Evolutionary conservation across 2,888 invertebrate species (phyloP).

Genomic region (Lasioglossum morio): DNA sequence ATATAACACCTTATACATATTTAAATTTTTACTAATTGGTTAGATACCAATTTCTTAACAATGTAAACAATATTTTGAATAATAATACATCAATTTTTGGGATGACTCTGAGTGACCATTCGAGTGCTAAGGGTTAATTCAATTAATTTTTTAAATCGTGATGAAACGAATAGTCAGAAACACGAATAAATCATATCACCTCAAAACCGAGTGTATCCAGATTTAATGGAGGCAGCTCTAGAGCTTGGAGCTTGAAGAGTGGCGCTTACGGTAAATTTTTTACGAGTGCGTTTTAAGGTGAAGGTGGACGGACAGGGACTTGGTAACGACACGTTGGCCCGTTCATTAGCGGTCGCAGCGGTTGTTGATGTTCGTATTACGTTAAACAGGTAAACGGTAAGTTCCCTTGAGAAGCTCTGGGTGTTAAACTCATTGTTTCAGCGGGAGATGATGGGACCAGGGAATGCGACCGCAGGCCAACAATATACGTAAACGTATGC

Average conservation of each 20-base stretch:
- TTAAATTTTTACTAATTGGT: too few relatives aligned
- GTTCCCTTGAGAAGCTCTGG: constrained; percentile 54
- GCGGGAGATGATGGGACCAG: constrained; percentile 67
- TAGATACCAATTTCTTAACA: too few relatives aligned
- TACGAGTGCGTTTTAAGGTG: neutral
- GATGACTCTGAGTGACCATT: too few relatives aligned
- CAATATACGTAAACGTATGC: constrained; percentile 77
- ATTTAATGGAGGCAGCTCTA: neutral
- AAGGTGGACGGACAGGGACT: neutral
- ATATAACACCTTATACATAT: too few relatives aligned
- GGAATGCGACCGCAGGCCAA: constrained; percentile 75
- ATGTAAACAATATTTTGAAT: too few relatives aligned
- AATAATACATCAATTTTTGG: too few relatives aligned
- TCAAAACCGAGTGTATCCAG: too few relatives aligned
- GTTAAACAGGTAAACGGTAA: constrained; percentile 64
- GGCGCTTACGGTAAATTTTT: neutral
- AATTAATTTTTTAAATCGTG: neutral
- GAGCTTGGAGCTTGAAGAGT: neutral
- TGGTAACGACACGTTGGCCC: constrained; percentile 7
- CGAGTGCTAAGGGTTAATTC: too few relatives aligned
- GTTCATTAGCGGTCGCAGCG: constrained; percentile 49
- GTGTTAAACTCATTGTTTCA: constrained; percentile 68
- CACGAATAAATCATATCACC: too few relatives aligned
- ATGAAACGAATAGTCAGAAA: too few relatives aligned
- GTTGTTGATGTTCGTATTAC: constrained; percentile 60